Conservation (phyloP, 2,888 invertebrate genomes). For the Uropetala carovei region DNA sequence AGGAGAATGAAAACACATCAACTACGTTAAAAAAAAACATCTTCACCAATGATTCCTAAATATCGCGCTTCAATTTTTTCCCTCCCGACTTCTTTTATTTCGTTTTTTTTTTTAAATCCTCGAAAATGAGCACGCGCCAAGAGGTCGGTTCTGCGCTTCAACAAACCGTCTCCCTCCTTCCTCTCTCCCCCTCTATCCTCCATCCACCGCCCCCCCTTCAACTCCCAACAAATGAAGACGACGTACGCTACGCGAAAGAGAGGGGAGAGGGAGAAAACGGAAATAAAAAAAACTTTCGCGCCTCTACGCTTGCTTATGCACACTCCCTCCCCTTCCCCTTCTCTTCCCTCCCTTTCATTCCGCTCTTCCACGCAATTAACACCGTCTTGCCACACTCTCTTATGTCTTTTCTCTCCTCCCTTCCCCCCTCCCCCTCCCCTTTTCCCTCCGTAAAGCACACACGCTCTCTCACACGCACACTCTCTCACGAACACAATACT, state of each 20-base stretch:
- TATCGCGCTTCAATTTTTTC: not conserved
- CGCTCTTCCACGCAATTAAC: conserved; percentile 3
- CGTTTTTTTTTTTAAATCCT: no score
- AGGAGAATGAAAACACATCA: not conserved
- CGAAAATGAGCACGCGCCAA: conserved; percentile 16
- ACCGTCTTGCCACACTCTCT: not conserved
- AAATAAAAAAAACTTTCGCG: not conserved
- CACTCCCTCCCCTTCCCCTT: not conserved
- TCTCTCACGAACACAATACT: not conserved
- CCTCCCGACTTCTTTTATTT: not conserved
- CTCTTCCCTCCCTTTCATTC: not conserved
- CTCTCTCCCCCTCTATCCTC: not conserved
- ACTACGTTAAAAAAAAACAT: not conserved
- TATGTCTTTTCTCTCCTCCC: not conserved
- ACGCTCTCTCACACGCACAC: no score
- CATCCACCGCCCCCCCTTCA: not conserved
- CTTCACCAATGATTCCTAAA: not conserved
- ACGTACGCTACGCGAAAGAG: conserved; percentile 2
- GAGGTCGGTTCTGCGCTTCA: not conserved
- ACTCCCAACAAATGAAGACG: conserved; percentile 21
- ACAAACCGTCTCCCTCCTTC: not conserved
- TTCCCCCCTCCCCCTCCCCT: not conserved
- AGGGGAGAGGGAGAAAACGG: not conserved
- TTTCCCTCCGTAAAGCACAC: no score
- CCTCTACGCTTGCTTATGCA: not conserved